Percentiles rank a stretch among this genome's conserved stretches.
phyloP scores from a whole-genome alignment of 2,888 invertebrate genomes.

The Pasiphila rectangulata region DNA sequence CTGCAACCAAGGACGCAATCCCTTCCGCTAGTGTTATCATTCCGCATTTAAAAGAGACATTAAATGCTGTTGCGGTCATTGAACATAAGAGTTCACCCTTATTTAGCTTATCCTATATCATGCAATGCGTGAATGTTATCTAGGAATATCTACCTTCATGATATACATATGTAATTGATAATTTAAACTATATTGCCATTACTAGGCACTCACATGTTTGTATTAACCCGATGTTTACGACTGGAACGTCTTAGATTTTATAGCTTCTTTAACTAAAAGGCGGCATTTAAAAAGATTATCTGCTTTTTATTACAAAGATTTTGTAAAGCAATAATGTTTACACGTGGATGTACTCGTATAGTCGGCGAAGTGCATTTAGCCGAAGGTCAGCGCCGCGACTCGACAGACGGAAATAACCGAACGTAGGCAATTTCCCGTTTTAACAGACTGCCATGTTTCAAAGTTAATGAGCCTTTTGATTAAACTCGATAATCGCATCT shows the following conservation, averaged over 20 bases:
- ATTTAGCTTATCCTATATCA: not conserved
- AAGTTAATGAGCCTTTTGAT: slow-evolving; percentile 23
- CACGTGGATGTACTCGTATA: slow-evolving; percentile 34
- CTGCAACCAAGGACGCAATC: slow-evolving; percentile 46
- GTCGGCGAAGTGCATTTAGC: slow-evolving; percentile 44
- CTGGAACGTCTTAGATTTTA: slow-evolving; percentile 13
- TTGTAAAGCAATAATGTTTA: slow-evolving; percentile 10
- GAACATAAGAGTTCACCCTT: slow-evolving; percentile 9
- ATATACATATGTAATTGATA: not conserved
- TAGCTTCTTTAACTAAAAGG: slow-evolving; percentile 13
- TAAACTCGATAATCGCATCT: slow-evolving; percentile 8
- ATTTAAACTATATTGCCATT: not conserved
- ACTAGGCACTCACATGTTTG: too few relatives aligned
- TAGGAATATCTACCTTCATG: not conserved
- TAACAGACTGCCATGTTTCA: slow-evolving; percentile 21
- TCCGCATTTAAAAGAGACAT: slow-evolving; percentile 8
- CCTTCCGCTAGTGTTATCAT: slow-evolving; percentile 12
- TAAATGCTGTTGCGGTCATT: slow-evolving; percentile 4
- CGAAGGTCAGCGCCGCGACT: slow-evolving; percentile 59
- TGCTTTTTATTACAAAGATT: slow-evolving; percentile 7
- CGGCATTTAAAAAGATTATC: slow-evolving; percentile 3
- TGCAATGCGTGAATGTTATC: not conserved
- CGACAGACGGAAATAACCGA: slow-evolving; percentile 66
- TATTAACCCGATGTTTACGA: slow-evolving; percentile 25
- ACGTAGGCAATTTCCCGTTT: slow-evolving; percentile 67